These are phyloP conservation scores for Cyanoramphus novaezelandiae DNA, from an alignment of 2,113 vertebrate genomes.

Conservation along the genomic window DNA sequence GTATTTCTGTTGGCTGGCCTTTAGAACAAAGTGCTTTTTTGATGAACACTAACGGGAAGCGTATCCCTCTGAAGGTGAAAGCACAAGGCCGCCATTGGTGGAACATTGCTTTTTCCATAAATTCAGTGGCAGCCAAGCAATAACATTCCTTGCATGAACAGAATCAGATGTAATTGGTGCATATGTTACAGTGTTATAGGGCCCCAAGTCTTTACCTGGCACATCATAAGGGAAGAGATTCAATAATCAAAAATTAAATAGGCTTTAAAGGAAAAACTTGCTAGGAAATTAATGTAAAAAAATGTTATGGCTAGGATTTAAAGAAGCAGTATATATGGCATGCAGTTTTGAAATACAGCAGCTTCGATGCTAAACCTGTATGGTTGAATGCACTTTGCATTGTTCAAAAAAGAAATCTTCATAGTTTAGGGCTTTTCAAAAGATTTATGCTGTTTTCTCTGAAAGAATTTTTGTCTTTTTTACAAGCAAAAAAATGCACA, in stretches of 20 bases:
- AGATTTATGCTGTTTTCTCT: constrained; percentile 24
- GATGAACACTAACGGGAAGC: constrained; percentile 60
- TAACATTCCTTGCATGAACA: constrained; percentile 47
- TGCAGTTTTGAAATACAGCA: neutral
- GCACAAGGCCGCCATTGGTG: constrained; percentile 13
- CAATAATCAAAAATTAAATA: constrained; percentile 50
- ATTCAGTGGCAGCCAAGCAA: constrained; percentile 54
- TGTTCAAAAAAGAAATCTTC: neutral
- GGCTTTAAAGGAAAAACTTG: constrained; percentile 20
- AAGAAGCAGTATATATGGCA: neutral
- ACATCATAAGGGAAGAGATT: constrained; percentile 31
- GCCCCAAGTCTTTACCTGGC: constrained; percentile 47
- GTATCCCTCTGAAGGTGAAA: constrained; percentile 41
- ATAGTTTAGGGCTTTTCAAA: neutral
- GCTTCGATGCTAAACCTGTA: neutral
- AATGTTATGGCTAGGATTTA: neutral
- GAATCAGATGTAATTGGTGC: constrained; percentile 60
- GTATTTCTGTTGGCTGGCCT: constrained; percentile 56
- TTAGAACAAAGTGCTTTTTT: constrained; percentile 58
- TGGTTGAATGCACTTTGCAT: neutral
- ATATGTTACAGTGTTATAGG: constrained; percentile 33
- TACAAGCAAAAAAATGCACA: neutral
- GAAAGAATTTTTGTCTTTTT: constrained; percentile 30
- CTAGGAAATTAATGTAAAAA: constrained; percentile 18
- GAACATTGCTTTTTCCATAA: constrained; percentile 49